These are phyloP conservation scores for Megalopta genalis DNA, from an alignment of 1,140 invertebrate genomes.

Conservation along the genomic window DNA sequence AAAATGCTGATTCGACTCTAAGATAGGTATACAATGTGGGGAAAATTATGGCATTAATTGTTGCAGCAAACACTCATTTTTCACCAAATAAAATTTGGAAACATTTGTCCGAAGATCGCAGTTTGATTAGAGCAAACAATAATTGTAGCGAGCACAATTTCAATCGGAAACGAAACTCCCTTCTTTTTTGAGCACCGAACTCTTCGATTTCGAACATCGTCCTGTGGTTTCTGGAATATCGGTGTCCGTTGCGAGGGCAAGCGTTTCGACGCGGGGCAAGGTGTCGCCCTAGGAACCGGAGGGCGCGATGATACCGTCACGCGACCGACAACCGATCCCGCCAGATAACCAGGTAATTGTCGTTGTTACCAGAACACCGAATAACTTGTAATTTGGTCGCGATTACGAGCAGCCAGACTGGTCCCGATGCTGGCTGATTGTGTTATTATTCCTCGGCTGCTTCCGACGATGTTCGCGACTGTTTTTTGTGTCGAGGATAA, in stretches of 20 bases:
- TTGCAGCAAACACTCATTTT: too few species aligned
- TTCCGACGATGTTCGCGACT: background rate
- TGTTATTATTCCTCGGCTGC: background rate
- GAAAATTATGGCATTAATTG: too few species aligned
- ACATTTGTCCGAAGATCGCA: too few species aligned
- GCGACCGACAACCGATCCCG: constrained; percentile 10
- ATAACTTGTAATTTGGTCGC: constrained; percentile 16
- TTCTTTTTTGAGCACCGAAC: too few species aligned
- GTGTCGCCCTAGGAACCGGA: constrained; percentile 27
- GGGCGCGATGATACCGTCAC: constrained; percentile 32
- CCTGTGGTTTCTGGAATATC: too few species aligned
- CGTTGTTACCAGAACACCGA: background rate
- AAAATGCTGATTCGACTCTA: too few species aligned
- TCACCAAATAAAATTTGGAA: too few species aligned
- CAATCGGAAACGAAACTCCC: too few species aligned
- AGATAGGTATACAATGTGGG: too few species aligned
- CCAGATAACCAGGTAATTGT: constrained; percentile 8
- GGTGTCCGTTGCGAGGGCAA: background rate
- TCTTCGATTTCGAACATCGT: too few species aligned
- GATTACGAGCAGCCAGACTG: background rate
- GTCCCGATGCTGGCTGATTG: background rate
- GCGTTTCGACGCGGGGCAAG: constrained; percentile 4
- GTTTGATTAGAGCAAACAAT: too few species aligned
- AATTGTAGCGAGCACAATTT: too few species aligned
- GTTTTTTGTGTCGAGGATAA: background rate